Base-by-base conservation (phyloP, 37 sponge, comb jelly and placozoan genomes). In the Aphrocallistes beatrix region DNA sequence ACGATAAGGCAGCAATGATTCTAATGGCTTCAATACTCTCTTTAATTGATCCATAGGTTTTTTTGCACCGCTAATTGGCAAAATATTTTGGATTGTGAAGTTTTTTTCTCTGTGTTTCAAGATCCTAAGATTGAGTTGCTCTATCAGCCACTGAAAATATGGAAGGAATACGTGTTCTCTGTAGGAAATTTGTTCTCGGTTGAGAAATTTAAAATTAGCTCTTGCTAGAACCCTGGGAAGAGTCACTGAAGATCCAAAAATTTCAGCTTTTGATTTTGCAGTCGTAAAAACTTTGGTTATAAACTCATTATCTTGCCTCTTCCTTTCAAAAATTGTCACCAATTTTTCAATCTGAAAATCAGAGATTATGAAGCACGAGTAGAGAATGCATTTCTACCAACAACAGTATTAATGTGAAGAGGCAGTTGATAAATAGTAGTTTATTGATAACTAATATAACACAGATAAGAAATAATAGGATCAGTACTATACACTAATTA, bases 131-230 rank as follows among this genome's bases (percentile, higher is more conserved):
- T 60, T 60, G n/a, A 28, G 75, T 60, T 60, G 75, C 75, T 60
- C 75, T 60, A 60, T 60, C 75, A 60, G 34, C 8, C 75, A 60
- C 75, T 60, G 75, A 60, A 21, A 60, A 60, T 60, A 60, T 60
- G 75, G 75, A 60, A 60, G 25, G 75, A 60, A 60, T 60, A 60
- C 75, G 25, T 60, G 75, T 60, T 60, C 75, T 60, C 75, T 60
- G 75, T 60, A 60, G 32, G n/a, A 60, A 60, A 60, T 60, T 60
- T 60, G 28, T 60, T 60, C 75, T 60, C 75, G 34, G 75, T 60
- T 60, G 75, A 60, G 75, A 60, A 60, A 60, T 60, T 60, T 60
- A 60, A 6, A 60, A 60, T 28, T 60, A 60, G 75, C 75, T 60
- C 34, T 21, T 60, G 75, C 75, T 60, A 60, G 75, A 60, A 19